phyloP scores from a whole-genome alignment of 2,113 vertebrate genomes.

The Athene cunicularia region DNA sequence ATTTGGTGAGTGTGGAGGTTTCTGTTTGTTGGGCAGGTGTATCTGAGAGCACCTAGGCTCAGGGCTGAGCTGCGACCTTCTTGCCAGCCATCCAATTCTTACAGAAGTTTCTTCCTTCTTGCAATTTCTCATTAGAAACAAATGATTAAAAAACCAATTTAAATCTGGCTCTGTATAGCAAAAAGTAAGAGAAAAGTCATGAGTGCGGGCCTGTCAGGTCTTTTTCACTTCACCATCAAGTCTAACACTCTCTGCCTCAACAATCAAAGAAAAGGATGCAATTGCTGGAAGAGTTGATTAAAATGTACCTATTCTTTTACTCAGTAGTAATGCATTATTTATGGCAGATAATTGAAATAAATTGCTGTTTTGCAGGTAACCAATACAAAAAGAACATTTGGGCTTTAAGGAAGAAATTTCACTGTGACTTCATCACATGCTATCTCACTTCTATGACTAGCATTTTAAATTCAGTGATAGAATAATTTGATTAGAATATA shows the following conservation, averaged over 20 bases:
- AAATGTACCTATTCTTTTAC: background rate
- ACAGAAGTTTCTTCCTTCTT: background rate
- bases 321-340: constrained; percentile 39
- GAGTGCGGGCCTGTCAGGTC: background rate
- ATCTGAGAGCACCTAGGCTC: background rate
- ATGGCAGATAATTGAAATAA: constrained; percentile 25
- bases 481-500: constrained; percentile 56
- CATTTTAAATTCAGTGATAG: constrained; percentile 42
- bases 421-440: background rate
- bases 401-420: constrained; percentile 14
- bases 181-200: background rate
- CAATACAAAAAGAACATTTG: background rate
- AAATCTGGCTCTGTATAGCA: background rate
- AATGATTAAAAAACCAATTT: background rate
- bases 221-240: background rate
- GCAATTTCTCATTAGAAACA: background rate
- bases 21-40: background rate
- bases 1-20: background rate
- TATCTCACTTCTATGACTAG: background rate
- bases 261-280: background rate
- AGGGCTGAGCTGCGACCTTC: background rate
- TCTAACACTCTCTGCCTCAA: background rate
- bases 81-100: background rate
- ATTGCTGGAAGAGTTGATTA: background rate
- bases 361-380: constrained; percentile 36